Percentiles rank a stretch among this genome's conserved stretches.
Conservation (phyloP, 1,140 invertebrate genomes). For the fruit fly (Drosophila melanogaster) region Release_6_plus_ISO1_MT NT_033779.5:13944001-13944500, state of each 20-base stretch:
- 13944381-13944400: background rate
- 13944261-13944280: constrained; percentile 28
- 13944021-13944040: constrained; percentile 24
- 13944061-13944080: constrained; percentile 24
- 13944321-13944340: background rate
- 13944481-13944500: background rate
- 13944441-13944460: background rate
- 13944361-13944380: background rate
- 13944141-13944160: constrained; percentile 14
- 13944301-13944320: constrained; percentile 10
- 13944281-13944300: constrained; percentile 21
- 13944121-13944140: constrained; percentile 15
- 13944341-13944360: constrained; percentile 4
- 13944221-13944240: constrained; percentile 28
- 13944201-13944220: constrained; percentile 11
- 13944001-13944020: constrained; percentile 63
- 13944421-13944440: background rate
- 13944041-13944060: constrained; percentile 23
- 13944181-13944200: background rate
- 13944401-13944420: background rate
- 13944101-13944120: constrained; percentile 49
- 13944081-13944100: constrained; percentile 6
- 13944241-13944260: constrained; percentile 36
- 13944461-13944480: background rate
- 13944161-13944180: constrained; percentile 29